Base-by-base conservation (phyloP, 2,888 invertebrate species). In the Epistrophe grossulariae region DNA sequence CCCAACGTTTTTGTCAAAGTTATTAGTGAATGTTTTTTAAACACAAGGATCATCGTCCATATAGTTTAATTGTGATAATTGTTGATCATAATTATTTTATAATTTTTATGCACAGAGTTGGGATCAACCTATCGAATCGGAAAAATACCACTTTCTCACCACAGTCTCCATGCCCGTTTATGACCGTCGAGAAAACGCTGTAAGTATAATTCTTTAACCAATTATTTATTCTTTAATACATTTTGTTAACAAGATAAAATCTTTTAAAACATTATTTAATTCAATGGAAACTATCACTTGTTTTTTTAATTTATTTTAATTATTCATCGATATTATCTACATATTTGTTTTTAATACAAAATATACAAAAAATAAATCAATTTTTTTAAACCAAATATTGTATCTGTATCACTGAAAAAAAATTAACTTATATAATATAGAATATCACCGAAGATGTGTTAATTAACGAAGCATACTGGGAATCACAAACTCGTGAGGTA, bases 371-470 rank as follows among this genome's bases (percentile, higher is more conserved):
- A 68, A 82, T 38, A 72, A 11, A 50, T 60, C 48, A 62, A 40
- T 68, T 70, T 52, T 64, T 17, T 52, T 24, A 24, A 73, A 55
- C 15, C 15, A 76, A 66, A 68, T 73, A 77, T 76, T 80, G 79
- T 84, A 80, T 80, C 50, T 80, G 77, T 79, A 80, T 79, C 73
- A 88, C 78, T 84, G 80, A 84, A 81, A 68, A 40, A 62, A 80
- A 50, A 64, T 71, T 78, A 84, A 74, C 84, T 88, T 79, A 57
- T 88, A 88, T 89, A 91, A 91, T 96, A 94, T 97, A 98, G 98
- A 98, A 98, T 95, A 97, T 98, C 96, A 97, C 97, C 95, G 97
- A 97, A 96, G 96, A 97, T 95, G 96, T 97, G 94, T 97, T 97
- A 95, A 95, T 97, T 95, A 98, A 97, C 95, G 97, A 97, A 95